Conservation (phyloP, 2,797 vertebrate species). For the Anguilla megastoma region DNA sequence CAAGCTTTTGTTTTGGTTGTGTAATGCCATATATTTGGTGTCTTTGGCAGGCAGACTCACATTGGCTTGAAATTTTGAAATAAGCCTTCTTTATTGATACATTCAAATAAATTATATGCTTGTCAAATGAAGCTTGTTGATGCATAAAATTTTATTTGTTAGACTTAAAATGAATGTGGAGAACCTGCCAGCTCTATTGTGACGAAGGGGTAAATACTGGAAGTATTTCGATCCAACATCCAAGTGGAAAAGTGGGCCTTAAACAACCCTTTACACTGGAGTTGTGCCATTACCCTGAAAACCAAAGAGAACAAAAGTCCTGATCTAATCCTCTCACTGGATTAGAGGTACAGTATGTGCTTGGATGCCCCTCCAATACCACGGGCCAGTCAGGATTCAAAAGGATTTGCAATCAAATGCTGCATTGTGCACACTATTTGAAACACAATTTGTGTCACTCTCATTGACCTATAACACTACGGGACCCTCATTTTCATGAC, state of each 20-base stretch:
- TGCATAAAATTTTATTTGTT: not conserved
- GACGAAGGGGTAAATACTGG: not conserved
- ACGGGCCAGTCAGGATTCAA: not conserved
- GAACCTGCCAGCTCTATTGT: not conserved
- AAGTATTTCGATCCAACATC: not conserved
- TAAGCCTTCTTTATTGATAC: not conserved
- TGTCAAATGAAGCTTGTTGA: not conserved
- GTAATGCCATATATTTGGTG: not conserved
- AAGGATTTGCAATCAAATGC: not conserved
- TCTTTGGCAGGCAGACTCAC: not conserved
- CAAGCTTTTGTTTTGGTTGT: not conserved
- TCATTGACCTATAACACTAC: not conserved
- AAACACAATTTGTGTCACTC: not conserved
- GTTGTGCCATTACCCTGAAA: constrained; percentile 4
- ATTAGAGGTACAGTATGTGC: not conserved
- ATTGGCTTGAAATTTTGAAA: not conserved
- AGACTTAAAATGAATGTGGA: not conserved
- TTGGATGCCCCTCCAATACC: constrained; percentile 1
- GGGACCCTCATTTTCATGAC: not conserved
- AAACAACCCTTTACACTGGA: not conserved
- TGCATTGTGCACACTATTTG: not conserved
- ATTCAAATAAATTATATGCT: constrained; percentile 1
- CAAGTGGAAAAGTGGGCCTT: not conserved
- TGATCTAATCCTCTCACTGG: not conserved
- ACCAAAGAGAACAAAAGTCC: constrained; percentile 3